Conservation (phyloP, 1,140 invertebrate species). For the Hyles euphorbiae region DNA sequence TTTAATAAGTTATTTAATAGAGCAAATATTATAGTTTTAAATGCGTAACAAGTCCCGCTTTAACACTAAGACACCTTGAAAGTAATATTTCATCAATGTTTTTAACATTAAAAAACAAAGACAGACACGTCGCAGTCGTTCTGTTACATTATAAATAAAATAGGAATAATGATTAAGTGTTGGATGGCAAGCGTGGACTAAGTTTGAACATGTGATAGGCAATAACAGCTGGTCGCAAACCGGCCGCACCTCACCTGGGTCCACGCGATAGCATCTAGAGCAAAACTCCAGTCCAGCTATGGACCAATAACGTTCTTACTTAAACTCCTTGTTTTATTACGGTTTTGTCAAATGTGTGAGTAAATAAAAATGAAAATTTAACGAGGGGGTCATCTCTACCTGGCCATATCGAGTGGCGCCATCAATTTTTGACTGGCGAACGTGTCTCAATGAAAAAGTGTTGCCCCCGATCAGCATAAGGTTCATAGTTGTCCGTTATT, state of each 20-base stretch:
- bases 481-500: background rate
- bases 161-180: no score
- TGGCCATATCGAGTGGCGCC: constrained; percentile 6
- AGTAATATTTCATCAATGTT: no score
- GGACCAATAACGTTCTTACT: constrained; percentile 8
- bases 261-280: constrained; percentile 6
- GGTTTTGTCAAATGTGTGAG: constrained; percentile 4
- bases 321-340: constrained; percentile 11
- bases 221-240: constrained; percentile 9
- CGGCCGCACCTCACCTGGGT: constrained; percentile 8
- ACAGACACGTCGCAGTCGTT: no score
- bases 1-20: no score
- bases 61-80: no score
- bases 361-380: constrained; percentile 10
- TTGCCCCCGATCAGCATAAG: background rate
- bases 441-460: background rate
- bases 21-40: no score
- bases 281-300: constrained; percentile 2
- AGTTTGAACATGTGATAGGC: constrained; percentile 5
- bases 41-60: no score
- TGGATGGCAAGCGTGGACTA: no score
- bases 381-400: constrained; percentile 11
- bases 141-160: no score
- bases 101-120: no score
- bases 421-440: constrained; percentile 10